Conservation (phyloP, 1,140 invertebrate species). For the Aleiodes sp. region DNA sequence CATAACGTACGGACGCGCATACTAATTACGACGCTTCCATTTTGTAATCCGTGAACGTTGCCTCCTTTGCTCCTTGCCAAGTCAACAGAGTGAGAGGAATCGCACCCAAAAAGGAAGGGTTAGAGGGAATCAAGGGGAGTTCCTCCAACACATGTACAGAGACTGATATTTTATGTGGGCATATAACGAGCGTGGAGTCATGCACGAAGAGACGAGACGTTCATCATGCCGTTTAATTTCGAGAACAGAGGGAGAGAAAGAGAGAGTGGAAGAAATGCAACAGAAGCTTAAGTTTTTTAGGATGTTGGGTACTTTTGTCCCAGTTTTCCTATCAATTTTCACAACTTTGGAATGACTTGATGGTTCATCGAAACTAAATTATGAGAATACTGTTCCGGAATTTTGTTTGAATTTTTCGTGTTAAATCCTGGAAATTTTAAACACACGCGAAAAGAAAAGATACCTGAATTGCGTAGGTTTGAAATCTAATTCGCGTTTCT, state of each 20-base stretch:
- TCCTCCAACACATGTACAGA: neutral
- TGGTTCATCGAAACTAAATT: too few species aligned
- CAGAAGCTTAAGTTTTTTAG: neutral
- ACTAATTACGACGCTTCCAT: slow-evolving; percentile 63
- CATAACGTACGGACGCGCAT: slow-evolving; percentile 61
- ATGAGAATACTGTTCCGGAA: too few species aligned
- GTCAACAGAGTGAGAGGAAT: slow-evolving; percentile 27
- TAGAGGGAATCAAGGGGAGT: neutral
- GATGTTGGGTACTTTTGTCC: neutral
- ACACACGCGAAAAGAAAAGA: too few species aligned
- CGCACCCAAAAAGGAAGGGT: neutral
- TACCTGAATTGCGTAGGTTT: too few species aligned
- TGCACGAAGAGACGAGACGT: slow-evolving; percentile 12
- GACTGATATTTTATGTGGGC: neutral
- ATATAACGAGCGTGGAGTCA: slow-evolving; percentile 25
- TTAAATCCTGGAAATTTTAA: too few species aligned
- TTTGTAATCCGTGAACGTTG: slow-evolving; percentile 40
- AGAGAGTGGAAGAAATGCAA: neutral
- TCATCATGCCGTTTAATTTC: slow-evolving; percentile 39
- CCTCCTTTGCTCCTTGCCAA: slow-evolving; percentile 14
- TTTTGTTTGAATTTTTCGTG: too few species aligned
- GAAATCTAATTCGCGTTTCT: too few species aligned
- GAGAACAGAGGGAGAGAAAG: slow-evolving; percentile 20
- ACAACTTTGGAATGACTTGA: neutral
- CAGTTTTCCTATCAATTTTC: neutral